Percentiles rank a stretch among this genome's conserved stretches.
These are phyloP conservation scores for Diaprepes abbreviatus DNA, from an alignment of 2,888 invertebrate species.

Conservation along the genomic window DNA sequence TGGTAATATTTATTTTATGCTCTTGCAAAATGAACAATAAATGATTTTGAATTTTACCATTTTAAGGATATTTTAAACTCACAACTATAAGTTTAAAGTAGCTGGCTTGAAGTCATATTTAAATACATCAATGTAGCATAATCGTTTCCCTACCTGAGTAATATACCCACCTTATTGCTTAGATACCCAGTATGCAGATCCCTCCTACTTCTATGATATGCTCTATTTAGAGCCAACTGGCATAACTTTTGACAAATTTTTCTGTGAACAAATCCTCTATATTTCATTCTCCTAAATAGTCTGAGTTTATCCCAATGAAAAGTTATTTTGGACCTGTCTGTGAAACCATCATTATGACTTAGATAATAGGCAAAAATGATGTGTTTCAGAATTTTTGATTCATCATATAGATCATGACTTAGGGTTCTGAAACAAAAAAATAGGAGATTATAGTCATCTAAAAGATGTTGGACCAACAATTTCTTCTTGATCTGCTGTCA, in stretches of 20 bases:
- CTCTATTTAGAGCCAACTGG: conserved; percentile 55
- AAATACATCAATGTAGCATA: too few relatives aligned
- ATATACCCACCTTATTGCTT: conserved; percentile 11
- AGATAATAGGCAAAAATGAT: conserved; percentile 67
- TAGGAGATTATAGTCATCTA: too few relatives aligned
- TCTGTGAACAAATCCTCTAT: conserved; percentile 69
- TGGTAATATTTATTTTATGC: too few relatives aligned
- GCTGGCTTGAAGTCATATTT: too few relatives aligned
- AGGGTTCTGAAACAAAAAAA: conserved; percentile 64
- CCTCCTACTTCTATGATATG: conserved; percentile 59
- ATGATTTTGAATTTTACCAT: too few relatives aligned
- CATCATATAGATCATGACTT: conserved; percentile 74
- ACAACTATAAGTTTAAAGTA: too few relatives aligned
- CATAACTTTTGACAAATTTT: conserved; percentile 68
- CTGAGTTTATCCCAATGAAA: conserved; percentile 61
- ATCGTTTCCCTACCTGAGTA: too few relatives aligned
- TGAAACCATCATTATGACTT: conserved; percentile 57
- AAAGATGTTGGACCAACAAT: too few relatives aligned
- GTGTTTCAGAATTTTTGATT: conserved; percentile 68
- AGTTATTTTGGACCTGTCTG: conserved; percentile 55
- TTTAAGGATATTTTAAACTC: too few relatives aligned
- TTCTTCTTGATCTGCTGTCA: too few relatives aligned
- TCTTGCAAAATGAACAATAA: too few relatives aligned
- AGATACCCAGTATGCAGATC: conserved; percentile 36
- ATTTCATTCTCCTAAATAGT: conserved; percentile 65